phyloP scores from a whole-genome alignment of 2,888 invertebrate genomes.

The Erpobdella octoculata region DNA sequence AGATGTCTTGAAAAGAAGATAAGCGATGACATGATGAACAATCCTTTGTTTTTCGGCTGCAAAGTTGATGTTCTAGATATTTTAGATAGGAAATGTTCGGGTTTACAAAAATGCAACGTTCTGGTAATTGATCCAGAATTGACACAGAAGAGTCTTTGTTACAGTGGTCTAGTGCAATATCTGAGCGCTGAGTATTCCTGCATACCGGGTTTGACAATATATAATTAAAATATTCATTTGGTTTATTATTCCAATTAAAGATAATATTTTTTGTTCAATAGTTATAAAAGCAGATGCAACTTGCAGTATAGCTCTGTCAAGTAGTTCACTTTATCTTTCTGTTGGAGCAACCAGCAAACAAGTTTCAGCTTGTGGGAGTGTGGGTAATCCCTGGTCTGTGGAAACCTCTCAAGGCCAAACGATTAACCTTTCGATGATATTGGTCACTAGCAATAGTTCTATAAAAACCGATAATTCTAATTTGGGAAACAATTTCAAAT shows the following conservation, averaged over 20 bases:
- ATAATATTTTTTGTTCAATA: background rate
- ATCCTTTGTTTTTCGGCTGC: slow-evolving; percentile 22
- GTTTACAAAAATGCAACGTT: slow-evolving; percentile 5
- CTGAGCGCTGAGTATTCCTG: background rate
- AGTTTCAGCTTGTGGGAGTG: background rate
- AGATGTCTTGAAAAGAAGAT: slow-evolving; percentile 14
- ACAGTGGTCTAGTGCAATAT: background rate
- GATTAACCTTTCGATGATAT: background rate
- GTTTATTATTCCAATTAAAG: background rate
- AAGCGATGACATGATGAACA: background rate
- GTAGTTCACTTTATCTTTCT: background rate
- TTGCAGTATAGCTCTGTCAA: background rate
- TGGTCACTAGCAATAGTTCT: background rate
- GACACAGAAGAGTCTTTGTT: background rate
- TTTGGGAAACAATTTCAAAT: no score
- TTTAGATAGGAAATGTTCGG: slow-evolving; percentile 22
- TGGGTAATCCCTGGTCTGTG: background rate
- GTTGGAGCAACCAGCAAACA: background rate
- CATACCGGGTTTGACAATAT: background rate
- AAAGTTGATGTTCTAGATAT: slow-evolving; percentile 12
- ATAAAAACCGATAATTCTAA: no score
- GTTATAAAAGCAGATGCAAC: background rate
- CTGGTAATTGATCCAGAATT: background rate
- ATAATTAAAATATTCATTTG: background rate
- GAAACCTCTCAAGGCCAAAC: slow-evolving; percentile 1